phyloP scores from a whole-genome alignment of 2,888 invertebrate species.

The Andrena trimmerana region DNA sequence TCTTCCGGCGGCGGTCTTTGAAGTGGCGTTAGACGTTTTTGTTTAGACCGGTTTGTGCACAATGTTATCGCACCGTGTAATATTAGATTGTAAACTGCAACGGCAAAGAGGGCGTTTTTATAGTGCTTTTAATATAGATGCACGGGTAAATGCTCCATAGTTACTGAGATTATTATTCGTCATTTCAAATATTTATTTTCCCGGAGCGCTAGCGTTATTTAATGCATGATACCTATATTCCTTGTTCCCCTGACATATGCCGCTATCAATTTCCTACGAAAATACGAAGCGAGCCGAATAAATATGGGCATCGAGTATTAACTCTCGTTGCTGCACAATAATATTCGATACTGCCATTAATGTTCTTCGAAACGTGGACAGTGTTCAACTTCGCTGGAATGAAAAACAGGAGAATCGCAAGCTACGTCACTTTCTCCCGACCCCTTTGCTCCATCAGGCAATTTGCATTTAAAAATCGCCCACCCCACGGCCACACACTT shows the following conservation, averaged over 20 bases:
- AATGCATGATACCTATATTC: not conserved
- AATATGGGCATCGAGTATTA: too few relatives aligned
- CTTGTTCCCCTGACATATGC: not conserved
- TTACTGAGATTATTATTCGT: not conserved
- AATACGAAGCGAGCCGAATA: not conserved
- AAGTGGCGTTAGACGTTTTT: conserved; percentile 36
- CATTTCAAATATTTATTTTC: not conserved
- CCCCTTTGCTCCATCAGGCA: too few relatives aligned
- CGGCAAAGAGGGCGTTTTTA: not conserved
- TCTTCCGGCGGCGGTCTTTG: conserved; percentile 23
- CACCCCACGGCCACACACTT: not conserved
- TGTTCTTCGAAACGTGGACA: too few relatives aligned
- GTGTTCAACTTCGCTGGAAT: too few relatives aligned
- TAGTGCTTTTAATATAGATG: not conserved
- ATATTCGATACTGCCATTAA: too few relatives aligned
- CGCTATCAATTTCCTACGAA: not conserved
- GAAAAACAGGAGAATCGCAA: too few relatives aligned
- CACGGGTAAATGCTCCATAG: not conserved
- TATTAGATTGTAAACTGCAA: not conserved
- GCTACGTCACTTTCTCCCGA: too few relatives aligned
- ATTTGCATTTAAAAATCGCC: too few relatives aligned
- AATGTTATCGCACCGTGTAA: not conserved
- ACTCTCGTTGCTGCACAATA: too few relatives aligned
- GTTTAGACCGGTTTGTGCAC: not conserved
- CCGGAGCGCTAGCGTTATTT: not conserved